phyloP scores from a whole-genome alignment of 2,888 invertebrate species.

The Thereva nobilitata region DNA sequence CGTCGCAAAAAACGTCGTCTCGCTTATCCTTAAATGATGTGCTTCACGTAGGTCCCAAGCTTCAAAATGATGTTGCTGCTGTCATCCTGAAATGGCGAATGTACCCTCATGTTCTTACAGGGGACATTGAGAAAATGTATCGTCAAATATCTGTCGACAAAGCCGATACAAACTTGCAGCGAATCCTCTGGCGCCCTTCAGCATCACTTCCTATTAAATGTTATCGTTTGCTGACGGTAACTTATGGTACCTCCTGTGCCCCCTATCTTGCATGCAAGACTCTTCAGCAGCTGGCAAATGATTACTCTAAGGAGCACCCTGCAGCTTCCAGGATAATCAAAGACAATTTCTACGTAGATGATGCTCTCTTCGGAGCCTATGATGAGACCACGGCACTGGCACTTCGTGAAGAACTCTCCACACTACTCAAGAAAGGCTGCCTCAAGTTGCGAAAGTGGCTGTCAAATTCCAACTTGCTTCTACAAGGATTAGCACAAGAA shows the following conservation, averaged over 20 bases:
- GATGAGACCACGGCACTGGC: no score
- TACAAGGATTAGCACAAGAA: no score
- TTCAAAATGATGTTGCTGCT: neutral
- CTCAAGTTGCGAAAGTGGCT: no score
- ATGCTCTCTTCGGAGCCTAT: no score
- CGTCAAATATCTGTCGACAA: neutral
- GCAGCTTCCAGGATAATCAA: no score
- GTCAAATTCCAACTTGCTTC: no score
- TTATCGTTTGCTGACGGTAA: neutral
- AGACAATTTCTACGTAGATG: no score
- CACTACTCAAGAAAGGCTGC: no score
- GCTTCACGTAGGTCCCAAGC: neutral
- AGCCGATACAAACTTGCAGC: neutral
- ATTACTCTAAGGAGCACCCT: neutral
- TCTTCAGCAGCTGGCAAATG: slow-evolving; percentile 1
- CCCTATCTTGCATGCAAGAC: neutral
- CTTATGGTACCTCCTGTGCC: neutral
- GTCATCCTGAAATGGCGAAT: neutral
- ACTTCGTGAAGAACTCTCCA: no score
- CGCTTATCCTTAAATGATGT: neutral
- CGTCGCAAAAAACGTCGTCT: neutral
- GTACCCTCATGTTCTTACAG: neutral
- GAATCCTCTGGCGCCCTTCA: neutral
- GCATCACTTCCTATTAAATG: neutral
- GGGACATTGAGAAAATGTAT: neutral